Evolutionary conservation across 2,888 invertebrate genomes (phyloP).

Genomic region (Gnatocerus cornutus): DNA sequence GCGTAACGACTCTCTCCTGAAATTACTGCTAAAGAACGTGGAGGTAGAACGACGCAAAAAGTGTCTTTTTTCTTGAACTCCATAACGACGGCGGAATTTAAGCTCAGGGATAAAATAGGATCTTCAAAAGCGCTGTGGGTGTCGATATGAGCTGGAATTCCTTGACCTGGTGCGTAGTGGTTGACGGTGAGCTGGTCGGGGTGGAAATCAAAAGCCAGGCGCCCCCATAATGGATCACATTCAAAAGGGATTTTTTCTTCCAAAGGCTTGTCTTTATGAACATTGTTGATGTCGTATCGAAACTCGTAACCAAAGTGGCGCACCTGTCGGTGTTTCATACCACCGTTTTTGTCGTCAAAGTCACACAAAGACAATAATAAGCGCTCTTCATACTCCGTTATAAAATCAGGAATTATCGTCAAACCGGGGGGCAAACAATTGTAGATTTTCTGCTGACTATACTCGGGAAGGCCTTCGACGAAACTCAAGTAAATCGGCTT

Average conservation of each 20-base stretch:
- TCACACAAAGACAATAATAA: constrained; percentile 72
- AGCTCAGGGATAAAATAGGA: constrained; percentile 89
- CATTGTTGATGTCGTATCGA: constrained; percentile 89
- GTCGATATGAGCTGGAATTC: constrained; percentile 96
- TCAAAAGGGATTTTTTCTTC: constrained; percentile 79
- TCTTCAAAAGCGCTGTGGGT: constrained; percentile 95
- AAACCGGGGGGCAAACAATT: constrained; percentile 79
- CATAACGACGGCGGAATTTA: constrained; percentile 89
- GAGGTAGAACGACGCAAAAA: constrained; percentile 79
- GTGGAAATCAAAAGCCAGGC: constrained; percentile 68
- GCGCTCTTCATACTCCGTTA: constrained; percentile 81
- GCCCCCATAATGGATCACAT: constrained; percentile 79
- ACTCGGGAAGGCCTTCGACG: constrained; percentile 70
- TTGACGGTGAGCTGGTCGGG: constrained; percentile 93
- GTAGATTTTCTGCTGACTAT: constrained; percentile 62
- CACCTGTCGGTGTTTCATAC: constrained; percentile 87
- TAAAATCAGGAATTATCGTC: constrained; percentile 80
- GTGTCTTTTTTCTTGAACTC: constrained; percentile 83
- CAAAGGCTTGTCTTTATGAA: constrained; percentile 82
- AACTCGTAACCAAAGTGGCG: constrained; percentile 96
- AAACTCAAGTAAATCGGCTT: constrained; percentile 80
- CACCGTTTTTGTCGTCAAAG: constrained; percentile 73
- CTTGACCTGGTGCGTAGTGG: constrained; percentile 89
- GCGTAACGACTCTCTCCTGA: constrained; percentile 81
- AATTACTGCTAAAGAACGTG: constrained; percentile 86